Conservation (phyloP, 2,888 invertebrate genomes). For the Junonia oenone region DNA sequence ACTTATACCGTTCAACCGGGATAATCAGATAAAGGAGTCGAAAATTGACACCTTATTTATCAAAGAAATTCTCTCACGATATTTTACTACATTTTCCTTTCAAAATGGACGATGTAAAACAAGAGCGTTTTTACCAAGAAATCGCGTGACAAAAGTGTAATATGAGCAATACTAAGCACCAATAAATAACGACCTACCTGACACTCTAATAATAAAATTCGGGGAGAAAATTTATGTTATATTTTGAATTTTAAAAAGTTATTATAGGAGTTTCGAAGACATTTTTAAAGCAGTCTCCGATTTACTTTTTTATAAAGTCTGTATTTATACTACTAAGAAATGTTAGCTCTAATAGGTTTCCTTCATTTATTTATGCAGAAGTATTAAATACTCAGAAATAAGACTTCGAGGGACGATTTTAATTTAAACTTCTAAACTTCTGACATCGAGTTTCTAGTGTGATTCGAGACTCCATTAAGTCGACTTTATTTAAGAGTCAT, state of each 20-base stretch:
- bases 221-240: not conserved
- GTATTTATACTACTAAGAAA: too few relatives aligned
- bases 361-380: not conserved
- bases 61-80: not conserved
- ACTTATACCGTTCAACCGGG: not conserved
- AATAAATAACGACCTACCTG: conserved; percentile 22
- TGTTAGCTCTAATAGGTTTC: too few relatives aligned
- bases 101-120: not conserved
- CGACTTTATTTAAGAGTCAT: not conserved
- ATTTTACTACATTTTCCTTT: not conserved
- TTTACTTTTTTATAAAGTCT: too few relatives aligned
- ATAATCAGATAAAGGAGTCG: not conserved
- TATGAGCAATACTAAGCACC: conserved; percentile 8
- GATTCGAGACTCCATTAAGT: not conserved
- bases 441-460: not conserved
- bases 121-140: conserved; percentile 2
- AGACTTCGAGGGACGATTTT: not conserved
- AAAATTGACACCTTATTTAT: not conserved
- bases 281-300: not conserved
- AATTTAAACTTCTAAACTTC: not conserved
- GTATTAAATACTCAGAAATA: not conserved
- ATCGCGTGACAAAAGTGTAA: conserved; percentile 26
- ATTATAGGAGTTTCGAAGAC: not conserved
- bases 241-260: conserved; percentile 1
- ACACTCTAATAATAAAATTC: conserved; percentile 16